Percentiles rank a stretch among this genome's conserved stretches.
These are phyloP conservation scores for Carcinoscorpius rotundicauda DNA, from an alignment of 1,140 invertebrate species.

Conservation along the genomic window DNA sequence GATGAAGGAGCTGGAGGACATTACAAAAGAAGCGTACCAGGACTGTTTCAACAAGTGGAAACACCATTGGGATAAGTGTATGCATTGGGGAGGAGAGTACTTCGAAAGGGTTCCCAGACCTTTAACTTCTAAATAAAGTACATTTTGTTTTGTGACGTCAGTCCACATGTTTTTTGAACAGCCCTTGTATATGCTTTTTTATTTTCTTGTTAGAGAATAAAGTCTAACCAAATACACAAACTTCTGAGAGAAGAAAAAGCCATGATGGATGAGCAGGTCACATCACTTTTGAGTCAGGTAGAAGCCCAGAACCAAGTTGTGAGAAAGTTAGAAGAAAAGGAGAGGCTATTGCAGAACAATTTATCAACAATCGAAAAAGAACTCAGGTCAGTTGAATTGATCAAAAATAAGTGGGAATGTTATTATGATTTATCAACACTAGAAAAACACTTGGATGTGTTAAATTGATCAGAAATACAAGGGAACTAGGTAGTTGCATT, in stretches of 20 bases:
- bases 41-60: too few species aligned
- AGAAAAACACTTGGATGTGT: background rate
- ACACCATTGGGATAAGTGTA: too few species aligned
- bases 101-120: too few species aligned
- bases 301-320: constrained; percentile 92
- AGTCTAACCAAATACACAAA: constrained; percentile 93
- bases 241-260: constrained; percentile 88
- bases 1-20: too few species aligned
- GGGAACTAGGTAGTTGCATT: background rate
- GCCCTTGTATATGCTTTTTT: too few species aligned
- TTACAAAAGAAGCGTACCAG: too few species aligned
- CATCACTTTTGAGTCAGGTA: constrained; percentile 78
- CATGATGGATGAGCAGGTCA: constrained; percentile 70
- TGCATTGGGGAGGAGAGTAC: too few species aligned
- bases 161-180: too few species aligned
- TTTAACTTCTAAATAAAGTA: too few species aligned
- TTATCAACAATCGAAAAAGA: constrained; percentile 91
- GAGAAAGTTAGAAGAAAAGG: constrained; percentile 92
- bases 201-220: constrained; percentile 50
- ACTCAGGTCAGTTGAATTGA: constrained; percentile 37
- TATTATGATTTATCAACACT: background rate
- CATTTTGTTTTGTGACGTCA: too few species aligned
- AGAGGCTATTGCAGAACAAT: constrained; percentile 81
- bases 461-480: background rate
- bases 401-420: background rate